phyloP scores from a whole-genome alignment of 2,113 vertebrate genomes.

The Lophius piscatorius region DNA sequence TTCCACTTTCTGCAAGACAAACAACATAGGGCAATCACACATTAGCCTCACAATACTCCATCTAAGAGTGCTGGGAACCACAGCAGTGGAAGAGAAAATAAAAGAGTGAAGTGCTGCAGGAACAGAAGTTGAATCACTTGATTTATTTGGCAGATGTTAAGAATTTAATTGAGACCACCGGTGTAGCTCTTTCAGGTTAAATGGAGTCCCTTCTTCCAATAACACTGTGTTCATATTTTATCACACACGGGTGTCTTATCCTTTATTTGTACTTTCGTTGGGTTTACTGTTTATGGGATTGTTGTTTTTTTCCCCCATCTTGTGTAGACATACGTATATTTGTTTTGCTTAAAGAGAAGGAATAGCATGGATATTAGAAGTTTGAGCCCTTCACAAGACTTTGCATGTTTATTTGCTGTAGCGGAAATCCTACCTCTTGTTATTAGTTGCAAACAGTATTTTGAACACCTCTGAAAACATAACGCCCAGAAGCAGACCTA shows the following conservation, averaged over 20 bases:
- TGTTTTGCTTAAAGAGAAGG: constrained; percentile 17
- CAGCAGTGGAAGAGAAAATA: background rate
- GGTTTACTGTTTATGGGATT: background rate
- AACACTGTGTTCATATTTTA: background rate
- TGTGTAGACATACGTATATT: background rate
- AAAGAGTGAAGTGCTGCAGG: background rate
- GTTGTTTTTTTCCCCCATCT: background rate
- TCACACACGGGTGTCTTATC: too few relatives aligned
- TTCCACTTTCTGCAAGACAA: constrained; percentile 89
- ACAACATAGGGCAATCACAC: constrained; percentile 73
- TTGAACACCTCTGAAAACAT: constrained; percentile 7
- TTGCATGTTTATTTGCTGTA: constrained; percentile 14
- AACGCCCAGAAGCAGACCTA: background rate
- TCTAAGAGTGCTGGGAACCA: too few relatives aligned
- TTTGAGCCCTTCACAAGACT: constrained; percentile 4
- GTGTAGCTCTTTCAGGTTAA: background rate
- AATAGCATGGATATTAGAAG: background rate
- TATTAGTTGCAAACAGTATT: constrained; percentile 10
- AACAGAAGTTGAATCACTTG: background rate
- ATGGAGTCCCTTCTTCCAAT: background rate
- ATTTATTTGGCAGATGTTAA: background rate
- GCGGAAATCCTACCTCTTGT: too few relatives aligned
- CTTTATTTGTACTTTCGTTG: background rate
- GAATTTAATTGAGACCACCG: background rate
- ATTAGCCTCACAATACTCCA: constrained; percentile 4